Base-by-base conservation (phyloP, 1,140 invertebrate genomes). In the Vanessa tameamea region DNA sequence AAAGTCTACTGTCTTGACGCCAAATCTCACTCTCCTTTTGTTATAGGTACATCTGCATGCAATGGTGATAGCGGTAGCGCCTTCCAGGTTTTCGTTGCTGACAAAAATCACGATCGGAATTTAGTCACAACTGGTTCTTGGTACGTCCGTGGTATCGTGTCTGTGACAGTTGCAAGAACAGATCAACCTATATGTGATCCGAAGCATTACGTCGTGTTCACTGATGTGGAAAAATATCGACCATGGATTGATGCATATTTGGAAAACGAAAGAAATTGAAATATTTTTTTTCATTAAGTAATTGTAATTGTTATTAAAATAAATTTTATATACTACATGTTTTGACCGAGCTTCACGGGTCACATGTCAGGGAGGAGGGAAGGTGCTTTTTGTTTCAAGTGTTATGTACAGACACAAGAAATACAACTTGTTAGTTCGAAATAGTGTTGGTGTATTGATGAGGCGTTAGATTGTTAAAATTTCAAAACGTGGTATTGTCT, bases 41-140 rank as follows among this genome's bases (percentile, higher is more conserved):
- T 79, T 77, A 16, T 67, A 85, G 83, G 80, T 31, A 82, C 86
- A n/a, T 83, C 84, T 59, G 80, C 82, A 11, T 91, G 88, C 72
- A 90, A 90, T 31, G 87, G 88, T 9, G 88, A 90, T 76, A 90
- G 88, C 67, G 88, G 87, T 2, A 85, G 88, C 20, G 87, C 82
- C 2, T 83, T 86, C 74, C 67, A 75, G 11, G 84, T 88, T 0
- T 81, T 85, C 31, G 64, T 79, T 0, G 77, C 77, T 2, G 80
- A 83, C 20, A 57, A 65, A 14, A 23, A 75, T n/a, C 68, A 66
- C 11, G 69, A 78, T 23, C 12, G 5, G 5, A 59, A 14, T 59
- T 3, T 53, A 76, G 0, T 47, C 76, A 26, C 75, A 13, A n/a
- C 53, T 8, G 84, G 84, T 0, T 31, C 78, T 8, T 90, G 86